Conservation (phyloP, 2,797 vertebrate species). For the Echiichthys vipera region DNA sequence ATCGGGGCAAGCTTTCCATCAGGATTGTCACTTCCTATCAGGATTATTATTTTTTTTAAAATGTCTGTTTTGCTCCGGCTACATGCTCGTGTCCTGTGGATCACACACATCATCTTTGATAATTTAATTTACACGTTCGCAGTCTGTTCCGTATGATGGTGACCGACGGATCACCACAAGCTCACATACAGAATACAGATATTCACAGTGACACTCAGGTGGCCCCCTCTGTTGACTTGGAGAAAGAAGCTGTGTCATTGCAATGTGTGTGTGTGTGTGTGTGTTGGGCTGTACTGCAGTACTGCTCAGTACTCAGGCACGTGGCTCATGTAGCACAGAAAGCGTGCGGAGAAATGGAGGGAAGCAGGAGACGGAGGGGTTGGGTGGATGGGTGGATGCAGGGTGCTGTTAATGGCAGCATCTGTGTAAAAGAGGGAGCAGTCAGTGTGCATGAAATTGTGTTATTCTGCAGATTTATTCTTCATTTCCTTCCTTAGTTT, state of each 20-base stretch:
- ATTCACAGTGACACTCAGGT: slow-evolving; percentile 22
- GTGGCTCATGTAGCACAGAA: slow-evolving; percentile 64
- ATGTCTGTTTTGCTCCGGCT: not conserved
- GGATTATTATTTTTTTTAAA: slow-evolving; percentile 35
- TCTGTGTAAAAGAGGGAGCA: slow-evolving; percentile 22
- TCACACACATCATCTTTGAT: not conserved
- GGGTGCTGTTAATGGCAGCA: slow-evolving; percentile 25
- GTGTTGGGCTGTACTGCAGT: slow-evolving; percentile 59
- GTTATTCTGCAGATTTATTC: slow-evolving; percentile 10
- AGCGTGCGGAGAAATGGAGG: slow-evolving; percentile 64
- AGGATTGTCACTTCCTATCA: slow-evolving; percentile 36
- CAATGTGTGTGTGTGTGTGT: slow-evolving; percentile 39
- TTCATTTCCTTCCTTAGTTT: not conserved
- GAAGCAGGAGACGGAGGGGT: slow-evolving; percentile 53
- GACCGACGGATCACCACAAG: slow-evolving; percentile 11
- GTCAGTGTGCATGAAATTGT: not conserved
- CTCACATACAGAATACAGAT: not conserved
- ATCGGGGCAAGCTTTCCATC: slow-evolving; percentile 26
- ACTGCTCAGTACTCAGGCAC: slow-evolving; percentile 67
- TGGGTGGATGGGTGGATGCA: slow-evolving; percentile 24
- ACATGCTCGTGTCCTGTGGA: not conserved
- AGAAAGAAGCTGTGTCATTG: slow-evolving; percentile 71
- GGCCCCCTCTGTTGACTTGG: slow-evolving; percentile 45
- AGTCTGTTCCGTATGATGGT: not conserved
- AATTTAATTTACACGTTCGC: not conserved